Conservation (phyloP, 2,113 vertebrate species). For the Rhinogobius similis region DNA sequence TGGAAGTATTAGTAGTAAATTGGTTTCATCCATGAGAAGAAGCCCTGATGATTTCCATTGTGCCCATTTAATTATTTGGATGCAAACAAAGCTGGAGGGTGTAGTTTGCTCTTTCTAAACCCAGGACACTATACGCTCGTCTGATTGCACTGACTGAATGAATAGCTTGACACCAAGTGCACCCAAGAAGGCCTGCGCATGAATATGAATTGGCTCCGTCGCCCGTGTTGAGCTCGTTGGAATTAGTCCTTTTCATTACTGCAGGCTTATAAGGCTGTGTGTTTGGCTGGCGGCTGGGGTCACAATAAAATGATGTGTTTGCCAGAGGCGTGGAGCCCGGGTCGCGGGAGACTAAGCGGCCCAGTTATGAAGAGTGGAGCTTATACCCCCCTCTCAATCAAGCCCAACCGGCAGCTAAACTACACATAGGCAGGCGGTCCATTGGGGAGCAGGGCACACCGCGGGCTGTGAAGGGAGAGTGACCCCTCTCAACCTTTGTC, state of each 20-base stretch:
- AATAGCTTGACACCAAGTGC: constrained; percentile 53
- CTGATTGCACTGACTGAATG: constrained; percentile 54
- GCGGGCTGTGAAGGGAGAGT: constrained; percentile 32
- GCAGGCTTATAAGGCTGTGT: constrained; percentile 64
- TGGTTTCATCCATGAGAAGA: background rate
- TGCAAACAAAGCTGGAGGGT: constrained; percentile 39
- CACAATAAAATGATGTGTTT: constrained; percentile 76
- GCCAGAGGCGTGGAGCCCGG: constrained; percentile 69
- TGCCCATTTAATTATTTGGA: constrained; percentile 43
- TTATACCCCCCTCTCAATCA: constrained; percentile 72
- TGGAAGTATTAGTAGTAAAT: constrained; percentile 7
- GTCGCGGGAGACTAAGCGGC: constrained; percentile 75
- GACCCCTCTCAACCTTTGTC: constrained; percentile 29
- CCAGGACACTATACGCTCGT: constrained; percentile 36
- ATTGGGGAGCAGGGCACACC: constrained; percentile 40
- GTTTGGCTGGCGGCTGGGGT: constrained; percentile 71
- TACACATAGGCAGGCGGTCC: constrained; percentile 37
- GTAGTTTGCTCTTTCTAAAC: constrained; percentile 36
- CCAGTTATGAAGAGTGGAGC: constrained; percentile 73
- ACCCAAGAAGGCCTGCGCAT: constrained; percentile 46
- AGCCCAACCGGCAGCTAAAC: constrained; percentile 54
- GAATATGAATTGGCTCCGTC: constrained; percentile 60
- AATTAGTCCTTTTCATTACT: constrained; percentile 79
- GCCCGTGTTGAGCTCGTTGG: constrained; percentile 58
- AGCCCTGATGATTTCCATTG: constrained; percentile 1